A percentile compares a stretch with the other conserved stretches of the same genome.
phyloP scores from a whole-genome alignment of 2,113 vertebrate genomes.

The Struthio camelus region DNA sequence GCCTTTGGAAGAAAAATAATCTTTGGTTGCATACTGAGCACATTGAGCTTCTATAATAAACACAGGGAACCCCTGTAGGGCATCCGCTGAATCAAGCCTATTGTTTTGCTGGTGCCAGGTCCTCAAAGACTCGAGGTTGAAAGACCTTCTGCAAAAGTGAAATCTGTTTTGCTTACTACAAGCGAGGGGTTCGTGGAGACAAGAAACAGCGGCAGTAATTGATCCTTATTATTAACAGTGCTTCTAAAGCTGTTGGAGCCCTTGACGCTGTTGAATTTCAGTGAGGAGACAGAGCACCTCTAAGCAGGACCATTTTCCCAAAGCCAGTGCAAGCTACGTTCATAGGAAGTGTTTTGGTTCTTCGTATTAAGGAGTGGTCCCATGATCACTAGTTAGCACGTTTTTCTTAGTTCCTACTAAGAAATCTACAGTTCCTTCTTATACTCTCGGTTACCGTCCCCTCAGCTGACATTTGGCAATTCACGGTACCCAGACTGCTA shows the following conservation, averaged over 20 bases:
- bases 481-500: not conserved
- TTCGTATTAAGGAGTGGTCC: not conserved
- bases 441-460: not conserved
- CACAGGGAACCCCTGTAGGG: not conserved
- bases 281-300: not conserved
- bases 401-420: not conserved
- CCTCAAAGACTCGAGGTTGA: not conserved
- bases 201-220: not conserved
- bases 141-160: not conserved
- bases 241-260: not conserved
- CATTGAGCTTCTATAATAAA: not conserved
- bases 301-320: not conserved
- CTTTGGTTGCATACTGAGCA: not conserved
- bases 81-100: not conserved
- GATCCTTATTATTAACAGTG: not conserved
- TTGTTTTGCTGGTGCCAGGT: not conserved
- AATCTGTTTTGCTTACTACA: not conserved
- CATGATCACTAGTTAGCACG: not conserved
- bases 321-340: not conserved
- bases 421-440: not conserved
- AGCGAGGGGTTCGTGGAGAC: not conserved
- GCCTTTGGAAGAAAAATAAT: constrained; percentile 42
- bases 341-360: not conserved
- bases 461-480: not conserved
- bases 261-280: not conserved